A percentile compares a stretch with the other conserved stretches of the same genome.
phyloP scores from a whole-genome alignment of 1,140 invertebrate genomes.

The Gryon sp. region DNA sequence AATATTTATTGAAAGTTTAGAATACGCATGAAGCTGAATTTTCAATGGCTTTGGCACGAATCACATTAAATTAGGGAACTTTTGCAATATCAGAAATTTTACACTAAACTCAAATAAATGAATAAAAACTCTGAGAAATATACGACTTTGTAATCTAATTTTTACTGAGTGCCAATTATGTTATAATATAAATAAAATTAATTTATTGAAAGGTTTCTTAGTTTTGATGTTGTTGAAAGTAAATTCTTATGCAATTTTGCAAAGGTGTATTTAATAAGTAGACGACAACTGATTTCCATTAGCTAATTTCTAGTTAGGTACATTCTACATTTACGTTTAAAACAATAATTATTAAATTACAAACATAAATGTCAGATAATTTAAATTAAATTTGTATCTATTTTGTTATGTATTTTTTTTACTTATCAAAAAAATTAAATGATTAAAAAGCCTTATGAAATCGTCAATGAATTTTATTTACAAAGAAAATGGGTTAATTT shows the following conservation, averaged over 20 bases:
- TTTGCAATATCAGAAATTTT: conserved; percentile 38
- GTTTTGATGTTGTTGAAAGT: background rate
- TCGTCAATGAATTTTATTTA: conserved; percentile 14
- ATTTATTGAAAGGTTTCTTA: conserved; percentile 18
- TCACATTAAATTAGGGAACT: conserved; percentile 51
- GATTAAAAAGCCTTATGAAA: no score
- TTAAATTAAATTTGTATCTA: no score
- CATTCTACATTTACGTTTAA: no score
- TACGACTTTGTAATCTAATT: conserved; percentile 30
- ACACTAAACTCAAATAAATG: conserved; percentile 42
- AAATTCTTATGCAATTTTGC: no score
- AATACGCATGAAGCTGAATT: conserved; percentile 48
- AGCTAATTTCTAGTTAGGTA: no score
- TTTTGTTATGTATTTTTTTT: no score
- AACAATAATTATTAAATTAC: no score
- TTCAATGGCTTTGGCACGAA: conserved; percentile 44
- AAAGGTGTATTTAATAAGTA: background rate
- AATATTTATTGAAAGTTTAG: conserved; percentile 54
- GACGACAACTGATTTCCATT: no score
- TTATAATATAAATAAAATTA: conserved; percentile 11
- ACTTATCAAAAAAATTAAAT: no score
- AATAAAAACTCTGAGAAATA: conserved; percentile 28
- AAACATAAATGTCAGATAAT: no score
- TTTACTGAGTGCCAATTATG: conserved; percentile 1
- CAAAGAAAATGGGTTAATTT: conserved; percentile 15